These are phyloP conservation scores for Mechanitis messenoides DNA, from an alignment of 2,888 invertebrate species.

Conservation along the genomic window DNA sequence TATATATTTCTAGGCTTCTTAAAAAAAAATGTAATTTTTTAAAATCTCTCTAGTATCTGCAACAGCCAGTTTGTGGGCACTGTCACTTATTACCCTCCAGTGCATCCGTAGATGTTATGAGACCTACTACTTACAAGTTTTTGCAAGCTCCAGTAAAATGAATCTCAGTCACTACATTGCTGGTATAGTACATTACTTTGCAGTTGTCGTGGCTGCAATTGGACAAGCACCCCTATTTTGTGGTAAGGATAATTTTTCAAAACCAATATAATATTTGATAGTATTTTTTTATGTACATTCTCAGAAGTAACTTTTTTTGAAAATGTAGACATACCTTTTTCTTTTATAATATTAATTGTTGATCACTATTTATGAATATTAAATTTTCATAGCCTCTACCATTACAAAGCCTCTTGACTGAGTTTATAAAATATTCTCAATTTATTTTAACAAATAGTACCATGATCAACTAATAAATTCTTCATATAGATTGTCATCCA, in stretches of 20 bases:
- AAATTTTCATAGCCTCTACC: too few relatives aligned
- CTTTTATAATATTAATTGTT: too few relatives aligned
- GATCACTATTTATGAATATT: too few relatives aligned
- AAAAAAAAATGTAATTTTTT: too few relatives aligned
- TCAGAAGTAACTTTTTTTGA: too few relatives aligned
- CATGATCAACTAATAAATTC: too few relatives aligned
- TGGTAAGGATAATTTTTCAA: conserved; percentile 45
- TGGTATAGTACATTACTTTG: conserved; percentile 87
- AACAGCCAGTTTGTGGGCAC: conserved; percentile 76
- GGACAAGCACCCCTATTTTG: conserved; percentile 84
- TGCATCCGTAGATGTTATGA: conserved; percentile 87
- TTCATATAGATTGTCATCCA: too few relatives aligned
- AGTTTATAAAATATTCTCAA: too few relatives aligned
- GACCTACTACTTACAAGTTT: conserved; percentile 86
- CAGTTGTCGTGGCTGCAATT: conserved; percentile 79
- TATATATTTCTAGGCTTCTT: neutral
- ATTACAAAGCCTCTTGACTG: too few relatives aligned
- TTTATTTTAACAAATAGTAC: too few relatives aligned
- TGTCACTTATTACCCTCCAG: conserved; percentile 81
- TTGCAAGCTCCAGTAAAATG: conserved; percentile 85
- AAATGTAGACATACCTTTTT: too few relatives aligned
- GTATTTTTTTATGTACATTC: too few relatives aligned
- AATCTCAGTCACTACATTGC: conserved; percentile 86
- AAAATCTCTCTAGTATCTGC: conserved; percentile 72
- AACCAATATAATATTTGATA: neutral